These are phyloP conservation scores for Allygus modestus DNA, from an alignment of 2,888 invertebrate species.

Conservation along the genomic window DNA sequence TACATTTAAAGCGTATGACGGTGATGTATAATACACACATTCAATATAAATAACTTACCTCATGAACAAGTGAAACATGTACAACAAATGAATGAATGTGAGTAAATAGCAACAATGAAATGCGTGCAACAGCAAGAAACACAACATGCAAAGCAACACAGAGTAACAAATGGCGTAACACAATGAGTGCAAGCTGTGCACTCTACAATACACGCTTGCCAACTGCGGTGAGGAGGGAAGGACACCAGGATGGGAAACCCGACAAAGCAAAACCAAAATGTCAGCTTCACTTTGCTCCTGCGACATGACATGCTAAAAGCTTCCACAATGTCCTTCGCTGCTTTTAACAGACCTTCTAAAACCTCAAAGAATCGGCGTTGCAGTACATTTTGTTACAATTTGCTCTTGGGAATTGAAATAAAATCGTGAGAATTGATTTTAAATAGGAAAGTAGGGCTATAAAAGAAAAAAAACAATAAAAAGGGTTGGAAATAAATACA, in stretches of 20 bases:
- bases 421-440: background rate
- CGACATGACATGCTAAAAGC: slow-evolving; percentile 30
- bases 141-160: slow-evolving; percentile 11
- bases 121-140: slow-evolving; percentile 38
- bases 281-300: slow-evolving; percentile 31
- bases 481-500: background rate
- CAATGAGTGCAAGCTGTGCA: slow-evolving; percentile 51
- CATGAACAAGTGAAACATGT: background rate
- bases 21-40: background rate
- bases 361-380: background rate
- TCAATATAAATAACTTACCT: background rate
- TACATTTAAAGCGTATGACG: background rate
- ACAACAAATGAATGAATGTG: background rate
- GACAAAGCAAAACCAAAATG: slow-evolving; percentile 44
- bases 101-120: background rate
- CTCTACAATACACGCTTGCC: slow-evolving; percentile 37
- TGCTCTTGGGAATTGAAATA: background rate
- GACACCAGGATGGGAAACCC: slow-evolving; percentile 44
- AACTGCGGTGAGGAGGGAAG: slow-evolving; percentile 17
- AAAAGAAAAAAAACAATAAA: background rate
- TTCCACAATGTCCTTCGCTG: slow-evolving; percentile 31
- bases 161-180: background rate
- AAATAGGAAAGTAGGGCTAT: background rate
- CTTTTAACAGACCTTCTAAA: slow-evolving; percentile 2
- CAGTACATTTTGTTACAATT: background rate